Conservation (phyloP, 2,888 invertebrate species). For the Druceiella hillmani region DNA sequence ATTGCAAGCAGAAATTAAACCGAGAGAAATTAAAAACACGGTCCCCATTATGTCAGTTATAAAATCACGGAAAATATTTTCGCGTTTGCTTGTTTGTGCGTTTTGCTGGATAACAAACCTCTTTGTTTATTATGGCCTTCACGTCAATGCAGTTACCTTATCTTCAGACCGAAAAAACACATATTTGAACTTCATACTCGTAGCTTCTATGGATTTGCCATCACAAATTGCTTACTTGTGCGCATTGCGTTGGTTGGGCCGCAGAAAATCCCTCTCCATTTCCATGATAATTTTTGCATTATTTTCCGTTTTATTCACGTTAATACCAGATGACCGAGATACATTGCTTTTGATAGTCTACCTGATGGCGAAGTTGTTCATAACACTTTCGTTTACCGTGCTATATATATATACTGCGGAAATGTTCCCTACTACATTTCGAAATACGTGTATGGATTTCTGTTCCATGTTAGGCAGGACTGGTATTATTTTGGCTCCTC, state of each 20-base stretch:
- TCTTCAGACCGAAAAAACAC: slow-evolving; percentile 55
- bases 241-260: slow-evolving; percentile 49
- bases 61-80: neutral
- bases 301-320: no score
- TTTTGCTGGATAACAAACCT: slow-evolving; percentile 62
- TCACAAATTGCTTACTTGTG: slow-evolving; percentile 50
- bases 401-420: slow-evolving; percentile 1
- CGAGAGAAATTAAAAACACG: neutral
- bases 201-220: slow-evolving; percentile 50
- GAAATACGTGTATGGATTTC: slow-evolving; percentile 2
- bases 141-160: slow-evolving; percentile 57
- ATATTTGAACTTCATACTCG: slow-evolving; percentile 43
- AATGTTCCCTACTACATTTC: slow-evolving; percentile 4
- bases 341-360: neutral
- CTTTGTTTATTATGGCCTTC: slow-evolving; percentile 62
- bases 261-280: slow-evolving; percentile 43
- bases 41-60: neutral
- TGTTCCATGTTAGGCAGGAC: slow-evolving; percentile 16
- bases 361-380: neutral
- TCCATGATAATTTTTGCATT: slow-evolving; percentile 48
- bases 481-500: slow-evolving; percentile 26
- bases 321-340: neutral
- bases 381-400: neutral
- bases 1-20: neutral
- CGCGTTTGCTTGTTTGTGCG: slow-evolving; percentile 40